A percentile compares a stretch with the other conserved stretches of the same genome.
Evolutionary conservation across 2,888 invertebrate species (phyloP).

Genomic region (Oxystoma pomonae): DNA sequence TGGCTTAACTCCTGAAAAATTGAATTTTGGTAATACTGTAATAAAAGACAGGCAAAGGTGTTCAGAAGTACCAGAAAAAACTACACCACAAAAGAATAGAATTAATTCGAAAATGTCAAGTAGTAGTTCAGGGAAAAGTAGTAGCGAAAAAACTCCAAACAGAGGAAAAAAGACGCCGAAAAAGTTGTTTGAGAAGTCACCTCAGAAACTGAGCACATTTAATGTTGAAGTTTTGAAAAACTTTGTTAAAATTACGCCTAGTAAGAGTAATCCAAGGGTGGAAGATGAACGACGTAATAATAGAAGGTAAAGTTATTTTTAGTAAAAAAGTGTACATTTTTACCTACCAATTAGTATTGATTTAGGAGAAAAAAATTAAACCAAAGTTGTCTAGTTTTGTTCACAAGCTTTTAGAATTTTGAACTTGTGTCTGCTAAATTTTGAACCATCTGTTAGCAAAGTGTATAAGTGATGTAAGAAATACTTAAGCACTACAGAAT

Average conservation of each 20-base stretch:
- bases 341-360: too few species aligned
- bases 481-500: too few species aligned
- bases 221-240: slow-evolving; percentile 40
- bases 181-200: slow-evolving; percentile 40
- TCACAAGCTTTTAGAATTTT: too few species aligned
- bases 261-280: slow-evolving; percentile 30
- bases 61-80: not conserved
- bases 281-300: not conserved
- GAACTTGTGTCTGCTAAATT: too few species aligned
- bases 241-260: slow-evolving; percentile 42
- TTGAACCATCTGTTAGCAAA: too few species aligned
- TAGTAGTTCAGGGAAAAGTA: slow-evolving; percentile 6
- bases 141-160: slow-evolving; percentile 4
- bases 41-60: not conserved
- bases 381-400: too few species aligned
- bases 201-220: slow-evolving; percentile 36
- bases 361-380: too few species aligned
- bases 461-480: too few species aligned
- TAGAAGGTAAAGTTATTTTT: not conserved
- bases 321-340: too few species aligned
- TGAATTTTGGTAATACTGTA: slow-evolving; percentile 4
- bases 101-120: slow-evolving; percentile 5
- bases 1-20: not conserved
- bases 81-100: slow-evolving; percentile 9
- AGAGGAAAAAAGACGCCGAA: slow-evolving; percentile 26